A percentile compares a stretch with the other conserved stretches of the same genome.
phyloP scores from a whole-genome alignment of 1,140 invertebrate species.

The Phortica variegata region DNA sequence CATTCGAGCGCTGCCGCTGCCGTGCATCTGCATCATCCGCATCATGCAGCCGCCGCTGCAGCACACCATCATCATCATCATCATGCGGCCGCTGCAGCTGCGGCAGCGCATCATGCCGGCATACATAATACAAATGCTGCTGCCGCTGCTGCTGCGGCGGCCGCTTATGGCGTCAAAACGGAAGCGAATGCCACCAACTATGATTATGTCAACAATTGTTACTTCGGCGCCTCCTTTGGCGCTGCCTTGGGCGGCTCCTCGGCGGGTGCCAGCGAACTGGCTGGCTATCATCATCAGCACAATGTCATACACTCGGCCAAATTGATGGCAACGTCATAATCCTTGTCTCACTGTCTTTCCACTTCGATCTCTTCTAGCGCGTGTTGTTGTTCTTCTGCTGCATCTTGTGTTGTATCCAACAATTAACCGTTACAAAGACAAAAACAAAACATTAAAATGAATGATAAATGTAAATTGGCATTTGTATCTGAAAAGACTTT shows the following conservation, averaged over 20 bases:
- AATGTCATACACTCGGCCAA: conserved; percentile 78
- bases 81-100: conserved; percentile 23
- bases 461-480: too few species aligned
- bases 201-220: conserved; percentile 56
- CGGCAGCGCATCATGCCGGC: conserved; percentile 47
- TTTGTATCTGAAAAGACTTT: too few species aligned
- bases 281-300: conserved; percentile 75
- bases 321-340: conserved; percentile 75
- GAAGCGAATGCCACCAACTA: conserved; percentile 51
- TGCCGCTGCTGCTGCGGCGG: conserved; percentile 27
- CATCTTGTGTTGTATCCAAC: too few species aligned
- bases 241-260: conserved; percentile 25
- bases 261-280: conserved; percentile 57
- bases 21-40: conserved; percentile 37
- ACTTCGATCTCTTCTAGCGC: too few species aligned
- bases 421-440: too few species aligned
- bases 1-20: conserved; percentile 9
- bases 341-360: conserved; percentile 32
- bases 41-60: conserved; percentile 17
- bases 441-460: too few species aligned
- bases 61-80: conserved; percentile 30
- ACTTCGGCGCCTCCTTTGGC: conserved; percentile 47
- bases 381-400: too few species aligned
- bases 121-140: conserved; percentile 32
- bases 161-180: conserved; percentile 46